Base-by-base conservation (phyloP, 2,888 invertebrate genomes). In the Mythimna vitellina region DNA sequence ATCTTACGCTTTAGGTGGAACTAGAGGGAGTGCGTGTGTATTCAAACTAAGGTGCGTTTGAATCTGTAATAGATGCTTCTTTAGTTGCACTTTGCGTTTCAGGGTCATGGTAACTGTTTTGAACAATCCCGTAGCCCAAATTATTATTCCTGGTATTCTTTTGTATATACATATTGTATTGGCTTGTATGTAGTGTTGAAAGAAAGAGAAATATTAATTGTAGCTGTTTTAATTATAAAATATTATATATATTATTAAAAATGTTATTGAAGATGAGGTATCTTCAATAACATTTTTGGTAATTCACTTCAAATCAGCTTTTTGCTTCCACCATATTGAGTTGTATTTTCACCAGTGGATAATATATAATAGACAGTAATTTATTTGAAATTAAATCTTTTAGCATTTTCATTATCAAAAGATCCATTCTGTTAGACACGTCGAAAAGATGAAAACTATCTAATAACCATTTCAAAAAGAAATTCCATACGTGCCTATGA, bases 381-480 rank as follows among this genome's bases (percentile, higher is more conserved):
- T 29, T 8, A 63, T 20, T 49, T 10, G 25, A 64, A 67, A n/a
- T 14, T 14, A 3, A 63, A 9, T 5, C 8, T 53, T 25, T 9
- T 6, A 14, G 9, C 14, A 49, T 17, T 5, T 17, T 66, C 22
- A 38, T 32, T 42, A 20, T 7, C 4, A 2, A 42, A 32, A 38
- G 17, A 29, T 53, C 17, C 53, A 5, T n/a, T 42, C 29, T 29
- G 20, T 22, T 7, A 57, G 38, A 32, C 12, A 54, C 7, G 25
- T 71, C 2, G 20, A 17, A 71, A 51, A 53, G 20, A 51, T 65
- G 6, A 38, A 62, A 54, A 8, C 32, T 42, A 54, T 49, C n/a
- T 10, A 51, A 56, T 49, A 61, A 65, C 53, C 17, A 8, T 63
- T 51, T 12, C 0, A 46, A 63, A 46, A 22, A 51, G 35, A 9